Evolutionary conservation across 2,888 invertebrate genomes (phyloP).

Genomic region (Scaptodrosophila latifasciaeformis): DNA sequence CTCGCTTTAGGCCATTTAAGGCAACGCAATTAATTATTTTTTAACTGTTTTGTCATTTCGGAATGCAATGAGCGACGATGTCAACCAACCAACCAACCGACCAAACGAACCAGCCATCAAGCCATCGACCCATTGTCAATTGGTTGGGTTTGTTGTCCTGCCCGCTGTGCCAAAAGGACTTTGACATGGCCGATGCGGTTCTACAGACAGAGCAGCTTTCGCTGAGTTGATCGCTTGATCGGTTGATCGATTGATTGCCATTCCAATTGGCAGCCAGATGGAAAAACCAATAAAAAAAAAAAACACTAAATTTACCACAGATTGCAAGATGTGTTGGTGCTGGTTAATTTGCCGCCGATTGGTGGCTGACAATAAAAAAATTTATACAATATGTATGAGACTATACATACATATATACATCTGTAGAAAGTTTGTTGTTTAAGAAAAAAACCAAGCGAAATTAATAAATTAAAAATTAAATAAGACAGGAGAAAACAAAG

Average conservation of each 20-base stretch:
- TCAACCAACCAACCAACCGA: conserved; percentile 42
- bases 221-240: conserved; percentile 68
- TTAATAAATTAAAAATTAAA: conserved; percentile 2
- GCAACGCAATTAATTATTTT: conserved; percentile 76
- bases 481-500: background rate
- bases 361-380: conserved; percentile 37
- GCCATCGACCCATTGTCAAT: conserved; percentile 29
- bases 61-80: conserved; percentile 58
- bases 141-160: conserved; percentile 30
- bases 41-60: conserved; percentile 75
- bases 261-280: conserved; percentile 7
- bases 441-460: background rate
- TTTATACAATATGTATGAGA: too few relatives aligned
- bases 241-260: conserved; percentile 74
- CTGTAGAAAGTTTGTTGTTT: conserved; percentile 51
- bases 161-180: conserved; percentile 51
- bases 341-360: conserved; percentile 74
- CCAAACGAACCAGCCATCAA: conserved; percentile 47
- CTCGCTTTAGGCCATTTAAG: conserved; percentile 73
- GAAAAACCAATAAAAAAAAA: conserved; percentile 19
- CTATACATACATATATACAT: too few relatives aligned
- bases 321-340: conserved; percentile 65
- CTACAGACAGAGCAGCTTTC: conserved; percentile 65
- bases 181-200: conserved; percentile 53
- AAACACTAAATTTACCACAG: conserved; percentile 35